Percentiles rank a stretch among this genome's conserved stretches.
These are phyloP conservation scores for Pluvianellus socialis DNA, from an alignment of 2,113 vertebrate genomes.

Conservation along the genomic window DNA sequence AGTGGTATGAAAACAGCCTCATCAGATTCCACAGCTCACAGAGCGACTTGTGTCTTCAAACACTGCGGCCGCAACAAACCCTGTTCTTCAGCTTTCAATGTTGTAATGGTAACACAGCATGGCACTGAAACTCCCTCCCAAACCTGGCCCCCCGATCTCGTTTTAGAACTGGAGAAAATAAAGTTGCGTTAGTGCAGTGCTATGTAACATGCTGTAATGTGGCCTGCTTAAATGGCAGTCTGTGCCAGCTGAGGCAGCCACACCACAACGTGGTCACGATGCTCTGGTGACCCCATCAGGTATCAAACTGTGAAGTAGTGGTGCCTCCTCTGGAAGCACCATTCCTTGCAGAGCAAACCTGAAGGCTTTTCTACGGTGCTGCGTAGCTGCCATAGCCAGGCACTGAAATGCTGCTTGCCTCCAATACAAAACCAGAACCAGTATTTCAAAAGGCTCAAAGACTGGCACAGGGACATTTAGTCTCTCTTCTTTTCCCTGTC, in stretches of 20 bases:
- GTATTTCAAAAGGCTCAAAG: not conserved
- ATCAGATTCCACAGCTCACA: not conserved
- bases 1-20: not conserved
- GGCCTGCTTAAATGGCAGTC: not conserved
- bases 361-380: not conserved
- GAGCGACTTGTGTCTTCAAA: not conserved
- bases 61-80: not conserved
- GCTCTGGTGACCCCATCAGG: not conserved
- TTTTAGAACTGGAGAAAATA: not conserved
- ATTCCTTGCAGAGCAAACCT: not conserved
- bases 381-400: accelerated
- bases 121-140: not conserved
- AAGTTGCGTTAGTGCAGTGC: not conserved
- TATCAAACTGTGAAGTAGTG: not conserved
- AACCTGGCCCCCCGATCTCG: not conserved
- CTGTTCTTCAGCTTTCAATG: not conserved
- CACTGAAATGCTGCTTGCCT: not conserved
- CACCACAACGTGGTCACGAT: accelerated
- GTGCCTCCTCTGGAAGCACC: not conserved
- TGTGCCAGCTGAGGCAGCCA: not conserved
- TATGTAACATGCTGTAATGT: accelerated
- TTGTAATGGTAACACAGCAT: not conserved
- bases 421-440: not conserved
- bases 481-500: not conserved
- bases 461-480: not conserved